Evolutionary conservation across 2,888 invertebrate genomes (phyloP).

Genomic region (Bellardia pandia): DNA sequence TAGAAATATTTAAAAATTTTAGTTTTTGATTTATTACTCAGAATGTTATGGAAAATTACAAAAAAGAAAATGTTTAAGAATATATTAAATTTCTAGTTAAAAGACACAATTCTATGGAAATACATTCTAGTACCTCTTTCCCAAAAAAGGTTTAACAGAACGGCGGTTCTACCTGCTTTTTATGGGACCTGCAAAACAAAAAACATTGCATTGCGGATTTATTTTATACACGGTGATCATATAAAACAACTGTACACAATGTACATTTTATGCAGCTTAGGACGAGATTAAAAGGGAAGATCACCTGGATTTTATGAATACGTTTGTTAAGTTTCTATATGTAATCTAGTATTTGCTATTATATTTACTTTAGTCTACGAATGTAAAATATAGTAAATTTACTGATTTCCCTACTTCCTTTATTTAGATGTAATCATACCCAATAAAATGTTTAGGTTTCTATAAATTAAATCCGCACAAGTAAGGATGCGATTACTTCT

Average conservation of each 20-base stretch:
- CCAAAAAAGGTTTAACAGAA: background rate
- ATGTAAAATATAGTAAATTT: constrained; percentile 1
- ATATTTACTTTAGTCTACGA: background rate
- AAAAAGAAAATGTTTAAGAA: background rate
- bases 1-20: too few relatives aligned
- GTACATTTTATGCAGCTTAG: too few relatives aligned
- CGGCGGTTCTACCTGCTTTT: background rate
- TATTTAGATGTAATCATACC: constrained; percentile 38
- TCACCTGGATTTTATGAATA: constrained; percentile 55
- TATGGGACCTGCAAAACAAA: background rate
- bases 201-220: constrained; percentile 32
- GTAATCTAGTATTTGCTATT: background rate
- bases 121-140: background rate
- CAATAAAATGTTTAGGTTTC: constrained; percentile 30
- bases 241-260: background rate
- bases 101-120: constrained; percentile 30
- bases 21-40: background rate
- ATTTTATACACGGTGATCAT: constrained; percentile 23
- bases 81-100: constrained; percentile 21
- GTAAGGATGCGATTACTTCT: background rate
- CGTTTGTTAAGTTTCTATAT: constrained; percentile 31
- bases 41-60: background rate
- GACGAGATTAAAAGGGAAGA: too few relatives aligned
- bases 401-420: constrained; percentile 22
- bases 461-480: constrained; percentile 35